Conservation (phyloP, 2,113 vertebrate species). For the Bubo blakistoni region DNA sequence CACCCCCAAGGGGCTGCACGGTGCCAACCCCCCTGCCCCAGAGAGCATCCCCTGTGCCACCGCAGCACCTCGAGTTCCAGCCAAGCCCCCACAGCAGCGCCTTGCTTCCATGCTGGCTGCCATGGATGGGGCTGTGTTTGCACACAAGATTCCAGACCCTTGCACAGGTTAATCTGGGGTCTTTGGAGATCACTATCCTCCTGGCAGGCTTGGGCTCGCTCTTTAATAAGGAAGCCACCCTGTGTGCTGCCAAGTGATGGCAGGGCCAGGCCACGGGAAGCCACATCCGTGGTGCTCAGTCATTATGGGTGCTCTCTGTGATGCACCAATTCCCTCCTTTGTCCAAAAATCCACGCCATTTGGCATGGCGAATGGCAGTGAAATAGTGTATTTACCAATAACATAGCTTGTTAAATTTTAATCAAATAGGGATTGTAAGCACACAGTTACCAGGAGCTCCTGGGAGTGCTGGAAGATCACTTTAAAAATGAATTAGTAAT, state of each 20-base stretch:
- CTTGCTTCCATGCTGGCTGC: background rate
- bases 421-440: slow-evolving; percentile 63
- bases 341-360: background rate
- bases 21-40: background rate
- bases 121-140: rapidly evolving
- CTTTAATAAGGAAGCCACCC: background rate
- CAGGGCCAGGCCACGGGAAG: background rate
- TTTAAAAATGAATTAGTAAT: slow-evolving; percentile 71
- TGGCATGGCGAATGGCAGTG: background rate
- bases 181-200: background rate
- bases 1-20: background rate
- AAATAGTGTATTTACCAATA: slow-evolving; percentile 67
- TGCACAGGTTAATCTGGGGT: rapidly evolving
- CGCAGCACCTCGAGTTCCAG: background rate
- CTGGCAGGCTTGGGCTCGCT: rapidly evolving
- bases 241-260: background rate
- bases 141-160: background rate
- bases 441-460: slow-evolving; percentile 39
- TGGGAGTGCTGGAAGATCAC: slow-evolving; percentile 51
- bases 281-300: rapidly evolving
- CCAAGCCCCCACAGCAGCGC: background rate
- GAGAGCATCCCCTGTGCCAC: background rate
- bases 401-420: slow-evolving; percentile 71
- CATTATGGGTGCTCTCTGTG: rapidly evolving
- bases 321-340: background rate